Evolutionary conservation across 2,797 vertebrate genomes (phyloP), one percentile per base, ranked within the genome.

Genomic region (Propithecus perrieri): DNA sequence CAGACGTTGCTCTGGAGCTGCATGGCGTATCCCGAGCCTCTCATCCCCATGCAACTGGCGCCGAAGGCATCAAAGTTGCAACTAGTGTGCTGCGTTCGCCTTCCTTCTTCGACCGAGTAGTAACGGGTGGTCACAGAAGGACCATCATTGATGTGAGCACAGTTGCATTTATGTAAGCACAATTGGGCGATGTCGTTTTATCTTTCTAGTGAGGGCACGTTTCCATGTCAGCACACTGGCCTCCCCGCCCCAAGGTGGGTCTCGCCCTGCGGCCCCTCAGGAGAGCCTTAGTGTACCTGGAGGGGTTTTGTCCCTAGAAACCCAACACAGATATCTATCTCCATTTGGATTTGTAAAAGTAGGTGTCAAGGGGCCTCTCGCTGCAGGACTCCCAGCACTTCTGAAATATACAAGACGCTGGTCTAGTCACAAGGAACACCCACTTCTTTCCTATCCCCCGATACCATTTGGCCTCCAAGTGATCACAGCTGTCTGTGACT

Each of bases 381-480:
- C 38, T 11, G 13, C 1, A 15, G n/a, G 0, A 14, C 0, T 13
- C 28, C 22, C 12, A 1, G 65, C 1, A 33, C 41, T 18, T 33
- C 41, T 12, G 81, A 59, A 75, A 50, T 15, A 10, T 43, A 18
- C 28, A 75, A 14, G 13, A 53, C 15, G 76, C n/a, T 14, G 76
- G 76, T 55, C 50, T 55, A 35, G 8, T 55, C n/a, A 18, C n/a
- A 55, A 48, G 9, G 22, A 12, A n/a, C 55, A 11, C 43, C 20
- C 2, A 10, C n/a, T 9, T 43, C 43, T n/a, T 13, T 18, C n/a
- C n/a, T 28, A 9, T 12, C 22, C 24, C 18, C 13, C 17, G 22
- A 24, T 2, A 22, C 65, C 3, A 4, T 57, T 80, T 18, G 8
- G 50, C n/a, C n/a, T 57, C 48, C 35, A 80, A 35, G 6, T 5